Percentiles rank a stretch among this genome's conserved stretches.
These are phyloP conservation scores for Platichthys flesus DNA, from an alignment of 2,113 vertebrate species.

Conservation along the genomic window DNA sequence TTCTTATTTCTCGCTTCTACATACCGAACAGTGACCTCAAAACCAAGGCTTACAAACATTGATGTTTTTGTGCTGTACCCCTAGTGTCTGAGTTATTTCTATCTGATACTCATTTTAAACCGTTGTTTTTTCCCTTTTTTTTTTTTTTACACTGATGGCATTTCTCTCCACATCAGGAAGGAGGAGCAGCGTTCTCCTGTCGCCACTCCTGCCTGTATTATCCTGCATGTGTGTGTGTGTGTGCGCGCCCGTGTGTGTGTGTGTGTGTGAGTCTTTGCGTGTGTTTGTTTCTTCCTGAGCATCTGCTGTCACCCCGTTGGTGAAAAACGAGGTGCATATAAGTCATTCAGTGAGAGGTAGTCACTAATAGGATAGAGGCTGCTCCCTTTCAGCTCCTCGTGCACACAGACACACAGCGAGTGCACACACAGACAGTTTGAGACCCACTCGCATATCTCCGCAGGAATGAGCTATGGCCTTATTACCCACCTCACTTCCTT, in stretches of 20 bases:
- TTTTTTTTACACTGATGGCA: slow-evolving; percentile 12
- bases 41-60: not conserved
- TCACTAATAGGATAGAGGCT: slow-evolving; percentile 76
- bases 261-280: slow-evolving; percentile 26
- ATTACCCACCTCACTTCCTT: slow-evolving; percentile 69
- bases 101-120: slow-evolving; percentile 14
- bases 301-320: slow-evolving; percentile 70
- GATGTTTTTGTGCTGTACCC: too few species aligned
- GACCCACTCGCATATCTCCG: slow-evolving; percentile 17
- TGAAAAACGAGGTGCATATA: slow-evolving; percentile 76
- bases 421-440: slow-evolving; percentile 32
- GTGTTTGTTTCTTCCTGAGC: slow-evolving; percentile 60
- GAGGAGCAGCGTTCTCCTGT: slow-evolving; percentile 58
- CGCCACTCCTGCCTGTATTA: slow-evolving; percentile 34
- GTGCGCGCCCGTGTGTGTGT: slow-evolving; percentile 32
- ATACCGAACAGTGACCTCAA: not conserved
- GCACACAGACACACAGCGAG: slow-evolving; percentile 51
- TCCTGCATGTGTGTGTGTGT: slow-evolving; percentile 24
- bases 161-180: slow-evolving; percentile 53
- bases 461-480: slow-evolving; percentile 78
- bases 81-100: not conserved
- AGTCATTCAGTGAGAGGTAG: slow-evolving; percentile 77
- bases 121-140: slow-evolving; percentile 9
- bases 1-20: not conserved
- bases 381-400: slow-evolving; percentile 44